A percentile compares a stretch with the other conserved stretches of the same genome.
phyloP scores from a whole-genome alignment of 2,888 invertebrate species.

The Myathropa florea region DNA sequence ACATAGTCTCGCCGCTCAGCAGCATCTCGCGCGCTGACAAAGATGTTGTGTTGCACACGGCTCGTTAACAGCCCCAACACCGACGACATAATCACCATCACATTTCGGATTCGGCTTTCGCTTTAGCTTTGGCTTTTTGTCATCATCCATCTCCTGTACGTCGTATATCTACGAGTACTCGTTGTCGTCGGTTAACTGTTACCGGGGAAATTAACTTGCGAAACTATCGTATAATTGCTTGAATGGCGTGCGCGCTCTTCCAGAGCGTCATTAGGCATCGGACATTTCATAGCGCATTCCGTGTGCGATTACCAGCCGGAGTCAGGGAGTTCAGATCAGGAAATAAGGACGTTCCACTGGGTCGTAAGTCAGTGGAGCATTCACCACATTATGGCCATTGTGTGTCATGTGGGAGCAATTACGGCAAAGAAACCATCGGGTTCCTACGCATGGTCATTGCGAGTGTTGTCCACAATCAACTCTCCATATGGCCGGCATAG shows the following conservation, averaged over 20 bases:
- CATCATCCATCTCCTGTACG: constrained; percentile 49
- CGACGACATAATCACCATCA: constrained; percentile 68
- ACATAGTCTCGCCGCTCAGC: constrained; percentile 9
- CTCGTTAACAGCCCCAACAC: constrained; percentile 64
- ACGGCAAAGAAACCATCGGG: constrained; percentile 14
- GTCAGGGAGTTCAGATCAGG: constrained; percentile 34
- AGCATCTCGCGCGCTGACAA: constrained; percentile 27
- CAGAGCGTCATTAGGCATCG: constrained; percentile 32
- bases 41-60: constrained; percentile 61
- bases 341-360: constrained; percentile 21
- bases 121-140: constrained; percentile 45
- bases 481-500: constrained; percentile 7
- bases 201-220: constrained; percentile 46
- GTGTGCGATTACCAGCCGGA: constrained; percentile 19
- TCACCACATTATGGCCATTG: constrained; percentile 11
- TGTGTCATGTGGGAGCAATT: constrained; percentile 54
- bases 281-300: constrained; percentile 14
- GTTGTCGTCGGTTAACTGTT: constrained; percentile 39
- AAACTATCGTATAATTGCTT: constrained; percentile 26
- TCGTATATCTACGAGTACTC: background rate
- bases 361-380: constrained; percentile 55
- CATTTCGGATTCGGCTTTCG: constrained; percentile 53
- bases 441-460: constrained; percentile 23
- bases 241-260: constrained; percentile 34
- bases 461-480: background rate